Percentiles rank a stretch among this genome's conserved stretches.
Conservation (phyloP, 2,888 invertebrate genomes). For the Rhogogaster chlorosoma region DNA sequence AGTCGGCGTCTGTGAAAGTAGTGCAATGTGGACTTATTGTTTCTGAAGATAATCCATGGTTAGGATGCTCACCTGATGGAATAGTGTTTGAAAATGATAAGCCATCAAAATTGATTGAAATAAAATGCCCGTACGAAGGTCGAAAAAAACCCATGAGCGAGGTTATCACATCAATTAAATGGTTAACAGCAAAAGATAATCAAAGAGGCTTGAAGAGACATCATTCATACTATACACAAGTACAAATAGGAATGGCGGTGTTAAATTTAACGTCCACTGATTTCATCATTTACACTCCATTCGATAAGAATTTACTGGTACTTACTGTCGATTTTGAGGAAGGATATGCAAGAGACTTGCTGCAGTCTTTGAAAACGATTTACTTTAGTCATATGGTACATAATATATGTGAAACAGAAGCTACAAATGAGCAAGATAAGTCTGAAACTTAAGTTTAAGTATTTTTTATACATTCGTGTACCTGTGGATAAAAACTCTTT, state of each 20-base stretch:
- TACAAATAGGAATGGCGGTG: conserved; percentile 39
- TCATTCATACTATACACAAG: conserved; percentile 42
- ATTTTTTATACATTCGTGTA: neutral
- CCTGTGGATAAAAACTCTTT: neutral
- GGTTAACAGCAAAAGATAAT: conserved; percentile 1
- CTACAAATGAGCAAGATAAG: neutral
- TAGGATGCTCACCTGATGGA: conserved; percentile 48
- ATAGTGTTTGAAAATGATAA: conserved; percentile 43
- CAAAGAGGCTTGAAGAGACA: neutral
- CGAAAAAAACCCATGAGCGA: neutral
- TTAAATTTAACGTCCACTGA: conserved; percentile 13
- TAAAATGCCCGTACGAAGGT: conserved; percentile 48
- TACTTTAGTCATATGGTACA: conserved; percentile 44
- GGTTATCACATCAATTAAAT: conserved; percentile 15
- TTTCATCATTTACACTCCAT: conserved; percentile 34
- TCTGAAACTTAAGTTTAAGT: neutral
- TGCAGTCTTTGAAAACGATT: conserved; percentile 1
- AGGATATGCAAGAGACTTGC: conserved; percentile 1
- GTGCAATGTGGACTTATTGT: conserved; percentile 50
- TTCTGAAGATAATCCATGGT: conserved; percentile 47
- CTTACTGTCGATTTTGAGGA: conserved; percentile 27
- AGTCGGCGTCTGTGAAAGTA: neutral
- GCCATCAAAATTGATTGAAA: conserved; percentile 50
- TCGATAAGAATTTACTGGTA: neutral
- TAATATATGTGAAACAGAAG: conserved; percentile 24